Evolutionary conservation across 2,888 invertebrate genomes (phyloP).

Genomic region (Notodonta dromedarius): DNA sequence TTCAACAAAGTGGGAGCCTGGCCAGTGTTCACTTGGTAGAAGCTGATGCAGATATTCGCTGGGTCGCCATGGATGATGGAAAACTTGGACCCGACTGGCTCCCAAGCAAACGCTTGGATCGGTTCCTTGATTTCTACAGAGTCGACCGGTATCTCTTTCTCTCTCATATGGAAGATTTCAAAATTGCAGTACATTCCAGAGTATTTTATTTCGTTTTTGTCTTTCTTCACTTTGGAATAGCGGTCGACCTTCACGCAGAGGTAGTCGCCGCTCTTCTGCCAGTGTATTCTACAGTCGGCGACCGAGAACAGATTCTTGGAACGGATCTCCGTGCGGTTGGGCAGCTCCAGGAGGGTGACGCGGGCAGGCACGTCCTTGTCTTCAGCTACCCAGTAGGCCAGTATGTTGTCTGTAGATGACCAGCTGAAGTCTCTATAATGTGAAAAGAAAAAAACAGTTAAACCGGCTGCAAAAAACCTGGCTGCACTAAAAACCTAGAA

Average conservation of each 20-base stretch:
- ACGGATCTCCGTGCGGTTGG: constrained; percentile 93
- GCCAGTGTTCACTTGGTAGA: constrained; percentile 94
- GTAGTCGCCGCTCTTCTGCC: constrained; percentile 99
- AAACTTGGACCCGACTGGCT: constrained; percentile 98
- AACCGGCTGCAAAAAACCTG: too few species aligned
- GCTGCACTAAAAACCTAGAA: too few species aligned
- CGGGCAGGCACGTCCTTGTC: constrained; percentile 98
- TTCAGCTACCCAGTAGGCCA: constrained; percentile 99
- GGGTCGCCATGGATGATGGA: constrained; percentile 98
- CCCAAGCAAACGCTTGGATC: constrained; percentile 98
- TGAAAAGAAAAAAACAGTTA: constrained; percentile 6
- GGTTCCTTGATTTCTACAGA: constrained; percentile 97
- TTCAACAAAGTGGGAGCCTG: constrained; percentile 95
- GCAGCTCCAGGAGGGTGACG: constrained; percentile 96
- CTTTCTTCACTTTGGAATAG: constrained; percentile 96
- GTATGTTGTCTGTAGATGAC: constrained; percentile 98
- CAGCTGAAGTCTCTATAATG: constrained; percentile 94
- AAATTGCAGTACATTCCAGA: constrained; percentile 99
- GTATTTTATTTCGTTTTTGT: constrained; percentile 96
- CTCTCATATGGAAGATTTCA: constrained; percentile 99
- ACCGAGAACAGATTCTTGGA: constrained; percentile 99
- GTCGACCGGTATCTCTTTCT: constrained; percentile 98
- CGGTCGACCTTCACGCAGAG: constrained; percentile 95
- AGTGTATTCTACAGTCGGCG: constrained; percentile 98
- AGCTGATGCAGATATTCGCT: constrained; percentile 92